Evolutionary conservation across 2,888 invertebrate species (phyloP), one percentile per base, ranked within the genome.

Genomic region (Parnassius apollo): DNA sequence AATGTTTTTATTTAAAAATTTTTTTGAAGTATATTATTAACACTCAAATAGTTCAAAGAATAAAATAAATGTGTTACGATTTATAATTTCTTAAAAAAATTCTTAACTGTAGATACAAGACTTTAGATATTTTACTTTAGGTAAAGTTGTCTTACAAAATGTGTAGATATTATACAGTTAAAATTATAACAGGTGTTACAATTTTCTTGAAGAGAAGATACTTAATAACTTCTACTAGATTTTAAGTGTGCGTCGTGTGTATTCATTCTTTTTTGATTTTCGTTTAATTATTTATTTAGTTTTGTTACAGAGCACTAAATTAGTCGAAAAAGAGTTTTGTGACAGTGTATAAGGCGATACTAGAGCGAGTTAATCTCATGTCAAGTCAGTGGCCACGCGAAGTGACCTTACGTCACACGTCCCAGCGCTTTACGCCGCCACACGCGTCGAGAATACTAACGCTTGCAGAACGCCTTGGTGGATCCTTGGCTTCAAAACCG

Each of bases 401-500:
- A 71, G 79, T 84, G 90, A 89, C 89, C 90, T 91, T 88, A 89
- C 88, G 88, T 88, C 88, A 89, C 85, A 85, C 86, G 85, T 78
- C 83, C 82, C 82, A 82, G 78, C 78, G 81, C 81, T 78, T 76
- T 75, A 83, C 82, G 78, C 77, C 74, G 80, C 70, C 77, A 83
- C 72, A 88, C 87, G 88, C 86, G 85, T 61, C 71, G 83, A 83
- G 91, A 86, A 91, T 91, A 91, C 89, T 90, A 91, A 91, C 88
- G 80, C 77, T 80, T 79, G 74, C 82, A 79, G 83, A 88, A 82
- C 88, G 84, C 90, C 91, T 90, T 89, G 89, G 84, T 86, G 78
- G 81, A 91, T 91, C 91, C 91, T 91, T 91, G 91, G 91, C 91
- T 91, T 91, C 90, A 91, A 91, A 91, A 90, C 89, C 83, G 78